These are phyloP conservation scores for Streptopelia turtur DNA, from an alignment of 2,797 vertebrate genomes.

Conservation along the genomic window DNA sequence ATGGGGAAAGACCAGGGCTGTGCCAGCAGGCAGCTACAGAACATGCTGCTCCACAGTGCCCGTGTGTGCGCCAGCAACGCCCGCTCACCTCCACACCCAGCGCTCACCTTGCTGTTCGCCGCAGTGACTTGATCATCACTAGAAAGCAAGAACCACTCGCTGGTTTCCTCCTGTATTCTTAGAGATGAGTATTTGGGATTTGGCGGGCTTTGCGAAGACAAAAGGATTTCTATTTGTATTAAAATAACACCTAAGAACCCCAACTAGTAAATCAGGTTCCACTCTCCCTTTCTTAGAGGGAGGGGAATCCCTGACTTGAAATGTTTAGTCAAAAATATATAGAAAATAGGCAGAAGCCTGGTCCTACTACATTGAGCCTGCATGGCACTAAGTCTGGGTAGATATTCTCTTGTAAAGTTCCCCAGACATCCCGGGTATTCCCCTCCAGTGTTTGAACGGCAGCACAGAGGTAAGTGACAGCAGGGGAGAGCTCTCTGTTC, in stretches of 20 bases:
- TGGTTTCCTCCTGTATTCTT: background rate
- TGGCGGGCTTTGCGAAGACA: background rate
- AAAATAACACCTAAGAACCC: background rate
- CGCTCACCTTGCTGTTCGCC: background rate
- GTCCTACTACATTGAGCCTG: background rate
- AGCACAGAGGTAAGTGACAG: background rate
- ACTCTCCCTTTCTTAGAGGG: background rate
- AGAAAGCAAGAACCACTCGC: background rate
- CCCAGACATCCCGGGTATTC: background rate
- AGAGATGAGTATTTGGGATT: background rate
- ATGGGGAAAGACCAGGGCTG: background rate
- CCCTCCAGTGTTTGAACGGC: background rate
- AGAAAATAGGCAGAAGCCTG: background rate
- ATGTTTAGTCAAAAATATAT: background rate
- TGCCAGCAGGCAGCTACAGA: background rate
- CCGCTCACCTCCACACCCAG: background rate
- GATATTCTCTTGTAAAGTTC: background rate
- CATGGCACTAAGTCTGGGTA: background rate
- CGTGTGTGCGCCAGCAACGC: background rate
- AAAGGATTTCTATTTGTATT: background rate
- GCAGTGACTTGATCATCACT: background rate
- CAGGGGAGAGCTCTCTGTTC: background rate
- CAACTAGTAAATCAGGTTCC: background rate
- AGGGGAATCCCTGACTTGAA: background rate
- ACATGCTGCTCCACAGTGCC: fast-evolving